Conservation (phyloP, 2,888 invertebrate genomes). For the Euplexia lucipara region DNA sequence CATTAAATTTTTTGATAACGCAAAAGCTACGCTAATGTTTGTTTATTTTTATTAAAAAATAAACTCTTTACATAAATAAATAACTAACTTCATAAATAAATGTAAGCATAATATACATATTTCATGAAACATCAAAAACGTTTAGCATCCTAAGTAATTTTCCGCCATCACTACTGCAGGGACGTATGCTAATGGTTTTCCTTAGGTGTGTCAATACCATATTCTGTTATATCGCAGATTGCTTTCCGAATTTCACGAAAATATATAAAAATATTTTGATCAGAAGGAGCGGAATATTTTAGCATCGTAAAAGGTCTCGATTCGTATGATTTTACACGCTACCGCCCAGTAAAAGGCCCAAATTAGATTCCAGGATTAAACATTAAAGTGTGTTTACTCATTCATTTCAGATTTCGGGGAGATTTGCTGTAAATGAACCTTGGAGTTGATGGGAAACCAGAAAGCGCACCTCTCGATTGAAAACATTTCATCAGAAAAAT, state of each 20-base stretch:
- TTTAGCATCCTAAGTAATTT: constrained; percentile 54
- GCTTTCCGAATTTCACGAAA: constrained; percentile 50
- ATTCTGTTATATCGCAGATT: constrained; percentile 58
- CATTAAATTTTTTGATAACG: no score
- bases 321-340: constrained; percentile 55
- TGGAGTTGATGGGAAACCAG: constrained; percentile 14
- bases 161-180: constrained; percentile 45
- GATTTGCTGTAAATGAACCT: constrained; percentile 26
- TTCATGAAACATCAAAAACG: constrained; percentile 49
- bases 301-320: constrained; percentile 52
- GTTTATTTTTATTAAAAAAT: neutral
- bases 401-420: constrained; percentile 38
- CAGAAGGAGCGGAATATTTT: constrained; percentile 57
- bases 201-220: constrained; percentile 62
- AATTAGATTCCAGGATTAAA: constrained; percentile 49
- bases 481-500: no score
- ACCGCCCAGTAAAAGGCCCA: constrained; percentile 43
- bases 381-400: constrained; percentile 52
- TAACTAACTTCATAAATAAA: constrained; percentile 1
- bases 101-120: constrained; percentile 36
- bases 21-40: neutral
- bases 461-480: no score
- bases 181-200: constrained; percentile 55
- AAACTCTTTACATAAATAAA: no score
- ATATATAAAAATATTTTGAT: constrained; percentile 64